Conservation (phyloP, 2,888 invertebrate genomes). For the Philonicus albiceps region DNA sequence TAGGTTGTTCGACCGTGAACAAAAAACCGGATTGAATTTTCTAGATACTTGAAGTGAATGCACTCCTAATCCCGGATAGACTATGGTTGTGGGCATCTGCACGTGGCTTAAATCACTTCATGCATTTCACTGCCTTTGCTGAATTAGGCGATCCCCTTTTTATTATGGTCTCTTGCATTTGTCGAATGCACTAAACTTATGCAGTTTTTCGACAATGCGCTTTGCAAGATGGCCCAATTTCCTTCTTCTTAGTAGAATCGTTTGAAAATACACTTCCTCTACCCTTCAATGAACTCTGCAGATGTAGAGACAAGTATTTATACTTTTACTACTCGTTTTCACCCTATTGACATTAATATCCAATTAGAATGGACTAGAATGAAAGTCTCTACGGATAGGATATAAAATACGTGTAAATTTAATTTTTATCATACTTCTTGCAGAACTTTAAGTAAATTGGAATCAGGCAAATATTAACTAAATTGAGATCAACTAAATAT, state of each 20-base stretch:
- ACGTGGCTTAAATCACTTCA: not conserved
- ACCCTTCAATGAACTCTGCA: not conserved
- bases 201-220: not conserved
- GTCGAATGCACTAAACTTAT: not conserved
- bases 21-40: constrained; percentile 34
- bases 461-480: too few species aligned
- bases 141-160: not conserved
- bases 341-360: not conserved
- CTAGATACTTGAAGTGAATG: constrained; percentile 6
- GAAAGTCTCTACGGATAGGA: not conserved
- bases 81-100: not conserved
- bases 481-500: too few species aligned
- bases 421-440: too few species aligned
- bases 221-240: not conserved
- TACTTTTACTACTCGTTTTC: not conserved
- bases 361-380: not conserved
- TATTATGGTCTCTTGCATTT: not conserved
- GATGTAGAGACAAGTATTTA: not conserved
- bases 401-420: not conserved
- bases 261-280: not conserved
- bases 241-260: not conserved
- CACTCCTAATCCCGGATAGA: constrained; percentile 6
- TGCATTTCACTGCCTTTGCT: not conserved
- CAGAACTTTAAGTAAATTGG: too few species aligned
- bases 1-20: constrained; percentile 13